Conservation (phyloP, 2,888 invertebrate genomes). For the Germaria angustata region DNA sequence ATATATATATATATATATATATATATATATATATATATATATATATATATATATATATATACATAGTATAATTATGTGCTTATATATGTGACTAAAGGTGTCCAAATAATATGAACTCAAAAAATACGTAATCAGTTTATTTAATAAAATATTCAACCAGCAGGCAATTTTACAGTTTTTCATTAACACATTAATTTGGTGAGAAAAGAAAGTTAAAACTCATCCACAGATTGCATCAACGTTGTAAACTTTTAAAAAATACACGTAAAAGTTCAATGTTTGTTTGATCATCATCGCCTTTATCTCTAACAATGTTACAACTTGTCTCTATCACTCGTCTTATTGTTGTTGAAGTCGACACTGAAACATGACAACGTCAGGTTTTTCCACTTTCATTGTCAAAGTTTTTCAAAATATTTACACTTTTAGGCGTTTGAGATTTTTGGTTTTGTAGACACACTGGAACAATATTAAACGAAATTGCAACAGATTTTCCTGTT, state of each 20-base stretch:
- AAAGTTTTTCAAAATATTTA: conserved; percentile 46
- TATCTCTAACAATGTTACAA: not conserved
- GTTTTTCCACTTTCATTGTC: conserved; percentile 68
- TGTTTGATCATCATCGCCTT: conserved; percentile 4
- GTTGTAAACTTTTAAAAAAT: not conserved
- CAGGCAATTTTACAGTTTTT: not conserved
- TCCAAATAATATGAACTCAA: too few species aligned
- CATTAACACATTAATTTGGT: not conserved
- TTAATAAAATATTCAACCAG: not conserved
- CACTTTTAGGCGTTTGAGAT: not conserved
- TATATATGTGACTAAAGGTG: too few species aligned
- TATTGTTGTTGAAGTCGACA: not conserved
- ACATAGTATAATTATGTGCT: too few species aligned
- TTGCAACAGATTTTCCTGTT: not conserved
- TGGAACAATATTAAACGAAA: not conserved
- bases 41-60: too few species aligned
- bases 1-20: too few species aligned
- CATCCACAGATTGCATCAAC: not conserved
- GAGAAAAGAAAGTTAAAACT: not conserved
- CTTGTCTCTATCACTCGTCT: not conserved
- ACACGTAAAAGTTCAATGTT: conserved; percentile 32
- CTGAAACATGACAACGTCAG: conserved; percentile 41
- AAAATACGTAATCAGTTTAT: not conserved
- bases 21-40: too few species aligned
- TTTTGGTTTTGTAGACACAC: conserved; percentile 1